Percentiles rank a stretch among this genome's conserved stretches.
phyloP scores from a whole-genome alignment of 1,140 invertebrate genomes.

The Drosophila miranda region DNA sequence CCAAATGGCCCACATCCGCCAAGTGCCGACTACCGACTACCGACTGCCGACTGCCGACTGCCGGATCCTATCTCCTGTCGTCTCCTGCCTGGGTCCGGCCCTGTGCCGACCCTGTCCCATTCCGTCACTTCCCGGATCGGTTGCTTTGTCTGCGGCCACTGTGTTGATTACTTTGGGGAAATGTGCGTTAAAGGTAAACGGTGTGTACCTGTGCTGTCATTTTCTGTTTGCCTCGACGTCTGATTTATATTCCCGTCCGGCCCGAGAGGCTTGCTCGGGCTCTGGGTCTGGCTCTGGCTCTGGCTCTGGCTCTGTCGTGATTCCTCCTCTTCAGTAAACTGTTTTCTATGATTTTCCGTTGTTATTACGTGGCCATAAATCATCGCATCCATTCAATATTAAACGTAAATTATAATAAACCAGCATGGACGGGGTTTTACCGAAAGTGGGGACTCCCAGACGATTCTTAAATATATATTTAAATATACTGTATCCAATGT shows the following conservation, averaged over 20 bases:
- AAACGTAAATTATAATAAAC: slow-evolving; percentile 66
- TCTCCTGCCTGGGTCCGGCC: slow-evolving; percentile 4
- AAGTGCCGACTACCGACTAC: slow-evolving; percentile 34
- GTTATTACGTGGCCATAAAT: slow-evolving; percentile 66
- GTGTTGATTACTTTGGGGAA: slow-evolving; percentile 79
- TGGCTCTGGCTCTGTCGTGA: slow-evolving; percentile 35
- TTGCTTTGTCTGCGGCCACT: slow-evolving; percentile 63
- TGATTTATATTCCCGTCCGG: slow-evolving; percentile 61
- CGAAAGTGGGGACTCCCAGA: too few relatives aligned
- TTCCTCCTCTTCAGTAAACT: slow-evolving; percentile 53
- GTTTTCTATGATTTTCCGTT: slow-evolving; percentile 60
- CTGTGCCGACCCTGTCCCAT: neutral
- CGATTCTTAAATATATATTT: neutral
- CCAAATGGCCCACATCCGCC: slow-evolving; percentile 53
- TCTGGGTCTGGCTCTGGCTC: slow-evolving; percentile 15
- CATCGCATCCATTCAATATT: slow-evolving; percentile 51
- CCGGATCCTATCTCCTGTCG: slow-evolving; percentile 23
- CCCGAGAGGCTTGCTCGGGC: too few relatives aligned
- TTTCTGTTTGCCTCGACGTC: slow-evolving; percentile 62
- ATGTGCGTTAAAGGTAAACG: slow-evolving; percentile 76
- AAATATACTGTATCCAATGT: too few relatives aligned
- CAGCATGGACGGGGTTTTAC: slow-evolving; percentile 27
- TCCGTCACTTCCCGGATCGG: neutral
- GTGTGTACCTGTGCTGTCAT: slow-evolving; percentile 67
- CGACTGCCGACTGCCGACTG: slow-evolving; percentile 1